phyloP scores from a whole-genome alignment of 2,113 vertebrate genomes.

The Leptodactylus fuscus region DNA sequence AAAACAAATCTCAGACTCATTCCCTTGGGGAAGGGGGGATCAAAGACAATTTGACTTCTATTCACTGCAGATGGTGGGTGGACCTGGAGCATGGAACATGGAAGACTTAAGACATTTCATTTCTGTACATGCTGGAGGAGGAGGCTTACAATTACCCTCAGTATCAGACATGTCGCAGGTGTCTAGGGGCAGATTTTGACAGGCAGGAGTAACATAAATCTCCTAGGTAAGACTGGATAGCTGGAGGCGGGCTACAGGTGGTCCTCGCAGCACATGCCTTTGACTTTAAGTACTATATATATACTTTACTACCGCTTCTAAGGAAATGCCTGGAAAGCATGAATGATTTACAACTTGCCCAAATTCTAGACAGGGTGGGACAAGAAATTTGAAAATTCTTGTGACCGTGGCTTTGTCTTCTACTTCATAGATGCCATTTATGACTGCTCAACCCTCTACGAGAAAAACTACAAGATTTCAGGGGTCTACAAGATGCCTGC shows the following conservation, averaged over 20 bases:
- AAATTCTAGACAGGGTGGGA: neutral
- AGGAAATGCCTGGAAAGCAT: neutral
- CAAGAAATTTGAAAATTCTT: neutral
- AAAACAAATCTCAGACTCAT: neutral
- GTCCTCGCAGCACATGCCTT: neutral
- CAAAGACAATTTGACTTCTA: neutral
- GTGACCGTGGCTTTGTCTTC: neutral
- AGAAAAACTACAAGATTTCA: slow-evolving; percentile 91
- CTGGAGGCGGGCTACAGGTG: slow-evolving; percentile 13
- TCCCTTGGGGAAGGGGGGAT: slow-evolving; percentile 1
- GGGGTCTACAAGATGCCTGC: slow-evolving; percentile 93
- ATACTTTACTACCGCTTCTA: neutral
- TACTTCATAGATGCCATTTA: slow-evolving; percentile 87
- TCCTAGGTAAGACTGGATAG: neutral
- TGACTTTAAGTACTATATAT: no score
- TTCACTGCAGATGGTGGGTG: neutral
- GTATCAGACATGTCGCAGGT: slow-evolving; percentile 18
- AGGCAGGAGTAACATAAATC: slow-evolving; percentile 3
- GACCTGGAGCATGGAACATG: neutral
- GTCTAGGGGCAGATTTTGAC: neutral
- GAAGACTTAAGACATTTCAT: neutral
- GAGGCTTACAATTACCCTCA: neutral
- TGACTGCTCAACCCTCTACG: slow-evolving; percentile 92
- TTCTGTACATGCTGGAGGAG: neutral
- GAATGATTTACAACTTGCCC: neutral